Conservation (phyloP, 2,797 vertebrate species). For the Alauda arvensis region DNA sequence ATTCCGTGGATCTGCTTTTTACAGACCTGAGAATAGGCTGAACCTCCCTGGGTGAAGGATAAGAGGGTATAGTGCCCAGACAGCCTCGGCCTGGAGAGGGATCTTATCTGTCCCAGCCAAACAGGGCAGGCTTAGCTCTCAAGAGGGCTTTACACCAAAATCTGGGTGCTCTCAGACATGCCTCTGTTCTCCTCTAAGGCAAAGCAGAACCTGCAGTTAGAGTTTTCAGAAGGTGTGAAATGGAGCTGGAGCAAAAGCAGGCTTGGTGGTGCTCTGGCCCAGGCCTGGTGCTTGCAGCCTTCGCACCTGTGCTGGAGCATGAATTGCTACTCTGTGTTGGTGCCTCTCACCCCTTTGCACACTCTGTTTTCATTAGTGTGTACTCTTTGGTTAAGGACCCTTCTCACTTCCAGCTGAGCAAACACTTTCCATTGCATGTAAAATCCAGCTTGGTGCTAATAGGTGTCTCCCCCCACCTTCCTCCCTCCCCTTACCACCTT, state of each 20-base stretch:
- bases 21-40: neutral
- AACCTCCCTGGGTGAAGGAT: neutral
- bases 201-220: conserved; percentile 13
- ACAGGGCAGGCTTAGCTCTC: neutral
- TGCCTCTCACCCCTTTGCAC: neutral
- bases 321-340: conserved; percentile 51
- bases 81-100: neutral
- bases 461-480: neutral
- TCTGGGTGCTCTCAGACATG: neutral
- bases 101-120: neutral
- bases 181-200: neutral
- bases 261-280: neutral
- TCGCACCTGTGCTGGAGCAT: neutral
- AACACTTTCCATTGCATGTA: conserved; percentile 53
- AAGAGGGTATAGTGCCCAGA: neutral
- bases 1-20: neutral
- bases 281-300: neutral
- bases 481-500: conserved; percentile 45
- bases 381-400: conserved; percentile 30
- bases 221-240: conserved; percentile 39
- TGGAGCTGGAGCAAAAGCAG: neutral
- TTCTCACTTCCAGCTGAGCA: conserved; percentile 61
- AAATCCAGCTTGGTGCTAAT: conserved; percentile 60
- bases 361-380: conserved; percentile 50
- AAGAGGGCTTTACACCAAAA: neutral